Conservation (phyloP, 2,797 vertebrate species). For the Otolemur crassicaudatus region DNA sequence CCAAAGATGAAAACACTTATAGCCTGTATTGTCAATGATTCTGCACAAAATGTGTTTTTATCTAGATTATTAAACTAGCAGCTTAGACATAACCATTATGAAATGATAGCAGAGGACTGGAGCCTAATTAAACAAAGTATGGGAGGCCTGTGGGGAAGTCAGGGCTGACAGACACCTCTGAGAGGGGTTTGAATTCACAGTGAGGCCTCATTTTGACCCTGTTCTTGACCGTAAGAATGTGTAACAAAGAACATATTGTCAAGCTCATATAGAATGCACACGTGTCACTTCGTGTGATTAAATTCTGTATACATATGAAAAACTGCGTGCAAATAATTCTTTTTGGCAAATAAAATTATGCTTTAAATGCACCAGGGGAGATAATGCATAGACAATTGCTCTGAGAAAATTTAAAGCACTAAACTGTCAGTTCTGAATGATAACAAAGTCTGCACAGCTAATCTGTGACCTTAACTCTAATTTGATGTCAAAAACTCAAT, state of each 20-base stretch:
- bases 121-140: constrained; percentile 3
- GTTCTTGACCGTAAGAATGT: accelerated
- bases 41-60: constrained; percentile 61
- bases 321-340: neutral
- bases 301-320: neutral
- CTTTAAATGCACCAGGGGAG: neutral
- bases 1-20: constrained; percentile 55
- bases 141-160: neutral
- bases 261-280: neutral
- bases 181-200: neutral
- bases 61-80: constrained; percentile 78
- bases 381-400: neutral
- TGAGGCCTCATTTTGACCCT: neutral
- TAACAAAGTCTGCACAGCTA: neutral
- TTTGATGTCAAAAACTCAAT: neutral
- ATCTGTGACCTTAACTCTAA: neutral
- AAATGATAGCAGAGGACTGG: constrained; percentile 3
- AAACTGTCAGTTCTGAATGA: neutral
- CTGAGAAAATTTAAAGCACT: neutral
- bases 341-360: neutral
- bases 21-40: constrained; percentile 55
- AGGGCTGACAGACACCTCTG: neutral
- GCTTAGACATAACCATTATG: constrained; percentile 53
- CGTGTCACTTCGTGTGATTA: neutral
- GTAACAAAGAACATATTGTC: neutral